Percentiles rank a stretch among this genome's conserved stretches.
phyloP scores from a whole-genome alignment of 2,888 invertebrate genomes.

The Arenicola marina region DNA sequence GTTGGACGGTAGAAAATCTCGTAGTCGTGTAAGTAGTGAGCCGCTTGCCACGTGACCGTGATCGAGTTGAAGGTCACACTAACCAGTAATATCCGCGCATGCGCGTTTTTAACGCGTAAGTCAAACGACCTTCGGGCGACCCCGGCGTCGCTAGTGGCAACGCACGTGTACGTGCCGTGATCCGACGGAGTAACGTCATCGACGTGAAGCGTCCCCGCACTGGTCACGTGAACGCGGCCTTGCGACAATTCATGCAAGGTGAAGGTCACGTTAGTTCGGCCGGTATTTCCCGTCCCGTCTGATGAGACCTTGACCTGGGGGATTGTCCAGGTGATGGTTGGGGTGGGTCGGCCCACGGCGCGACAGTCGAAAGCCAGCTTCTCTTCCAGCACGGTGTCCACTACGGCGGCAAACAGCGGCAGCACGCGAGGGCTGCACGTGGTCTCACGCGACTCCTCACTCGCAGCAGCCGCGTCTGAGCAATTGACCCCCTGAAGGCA shows the following conservation, averaged over 20 bases:
- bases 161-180: conserved; percentile 28
- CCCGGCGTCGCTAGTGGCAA: conserved; percentile 20
- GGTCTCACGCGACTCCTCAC: neutral
- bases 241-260: too few species aligned
- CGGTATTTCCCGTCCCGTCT: neutral
- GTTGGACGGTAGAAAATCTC: conserved; percentile 23
- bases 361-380: conserved; percentile 21
- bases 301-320: conserved; percentile 12
- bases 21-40: conserved; percentile 26
- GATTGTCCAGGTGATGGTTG: conserved; percentile 26
- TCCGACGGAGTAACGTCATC: conserved; percentile 23
- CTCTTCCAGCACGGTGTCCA: conserved; percentile 19
- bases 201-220: conserved; percentile 17
- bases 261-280: too few species aligned
- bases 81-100: conserved; percentile 25
- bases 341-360: conserved; percentile 25
- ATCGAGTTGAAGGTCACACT: conserved; percentile 23
- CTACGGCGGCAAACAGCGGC: conserved; percentile 14
- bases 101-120: conserved; percentile 25
- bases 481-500: too few species aligned
- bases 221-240: too few species aligned
- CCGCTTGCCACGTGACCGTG: conserved; percentile 31
- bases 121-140: conserved; percentile 8
- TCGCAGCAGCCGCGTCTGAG: neutral
- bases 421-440: conserved; percentile 24